Evolutionary conservation across 2,888 invertebrate species (phyloP).

Genomic region (Epirrhoe alternata): DNA sequence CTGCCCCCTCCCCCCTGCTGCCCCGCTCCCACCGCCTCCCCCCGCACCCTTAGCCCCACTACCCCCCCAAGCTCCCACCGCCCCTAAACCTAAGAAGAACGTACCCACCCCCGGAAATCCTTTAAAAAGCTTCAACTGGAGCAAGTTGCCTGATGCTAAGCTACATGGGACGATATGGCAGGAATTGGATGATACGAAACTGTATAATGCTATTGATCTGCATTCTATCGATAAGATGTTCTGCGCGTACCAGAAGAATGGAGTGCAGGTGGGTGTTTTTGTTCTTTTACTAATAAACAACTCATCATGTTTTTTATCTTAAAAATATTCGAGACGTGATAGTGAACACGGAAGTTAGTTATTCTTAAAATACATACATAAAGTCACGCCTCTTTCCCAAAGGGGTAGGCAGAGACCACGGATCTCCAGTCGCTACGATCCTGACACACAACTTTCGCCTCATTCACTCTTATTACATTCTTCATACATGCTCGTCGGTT

Average conservation of each 20-base stretch:
- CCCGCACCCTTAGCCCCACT: conserved; percentile 85
- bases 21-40: conserved; percentile 86
- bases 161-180: conserved; percentile 98
- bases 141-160: conserved; percentile 95
- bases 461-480: no score
- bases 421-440: no score
- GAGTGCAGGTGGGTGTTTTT: conserved; percentile 86
- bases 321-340: no score
- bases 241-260: conserved; percentile 97
- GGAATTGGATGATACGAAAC: conserved; percentile 95
- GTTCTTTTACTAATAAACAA: no score
- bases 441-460: no score
- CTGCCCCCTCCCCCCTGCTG: conserved; percentile 85
- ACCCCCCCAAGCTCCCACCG: conserved; percentile 81
- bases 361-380: no score
- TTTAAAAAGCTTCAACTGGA: conserved; percentile 99
- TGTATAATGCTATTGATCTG: conserved; percentile 96
- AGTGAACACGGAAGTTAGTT: no score
- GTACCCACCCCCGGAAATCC: conserved; percentile 97
- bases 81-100: conserved; percentile 90
- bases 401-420: no score
- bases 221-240: conserved; percentile 96
- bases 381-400: no score
- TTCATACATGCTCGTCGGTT: no score
- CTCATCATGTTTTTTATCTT: neutral